phyloP scores from a whole-genome alignment of 1,140 invertebrate genomes.

The Brachionus calyciflorus region DNA sequence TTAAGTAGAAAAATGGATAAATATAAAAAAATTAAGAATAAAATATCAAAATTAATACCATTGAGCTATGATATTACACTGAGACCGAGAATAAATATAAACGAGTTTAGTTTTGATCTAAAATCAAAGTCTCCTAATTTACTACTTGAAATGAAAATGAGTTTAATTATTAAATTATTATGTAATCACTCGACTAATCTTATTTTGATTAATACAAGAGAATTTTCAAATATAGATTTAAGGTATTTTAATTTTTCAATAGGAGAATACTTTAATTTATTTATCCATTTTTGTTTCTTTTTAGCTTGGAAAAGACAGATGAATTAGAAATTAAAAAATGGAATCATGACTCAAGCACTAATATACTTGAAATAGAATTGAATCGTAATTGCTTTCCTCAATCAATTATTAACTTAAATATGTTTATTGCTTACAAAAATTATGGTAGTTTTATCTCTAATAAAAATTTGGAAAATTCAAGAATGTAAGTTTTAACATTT shows the following conservation, averaged over 20 bases:
- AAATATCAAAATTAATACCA: background rate
- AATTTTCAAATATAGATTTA: conserved; percentile 28
- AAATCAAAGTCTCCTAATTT: background rate
- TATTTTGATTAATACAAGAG: background rate
- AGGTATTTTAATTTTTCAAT: no score
- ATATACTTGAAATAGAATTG: conserved; percentile 8
- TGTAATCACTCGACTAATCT: conserved; percentile 1
- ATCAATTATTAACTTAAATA: background rate
- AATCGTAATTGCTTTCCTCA: background rate
- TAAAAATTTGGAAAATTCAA: background rate
- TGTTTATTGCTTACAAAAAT: conserved; percentile 4
- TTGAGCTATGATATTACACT: conserved; percentile 6
- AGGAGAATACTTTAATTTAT: no score
- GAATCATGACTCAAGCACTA: conserved; percentile 29
- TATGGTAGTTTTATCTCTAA: background rate
- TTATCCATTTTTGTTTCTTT: no score
- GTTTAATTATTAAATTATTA: background rate
- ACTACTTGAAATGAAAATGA: background rate
- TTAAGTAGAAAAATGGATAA: conserved; percentile 3
- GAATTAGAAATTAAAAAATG: conserved; percentile 8
- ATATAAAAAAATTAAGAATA: background rate
- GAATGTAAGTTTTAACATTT: background rate
- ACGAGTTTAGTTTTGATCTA: background rate
- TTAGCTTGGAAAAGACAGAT: background rate
- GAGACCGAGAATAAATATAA: background rate